Conservation (phyloP, 2,797 vertebrate species). For the Sebastes miniatus region DNA sequence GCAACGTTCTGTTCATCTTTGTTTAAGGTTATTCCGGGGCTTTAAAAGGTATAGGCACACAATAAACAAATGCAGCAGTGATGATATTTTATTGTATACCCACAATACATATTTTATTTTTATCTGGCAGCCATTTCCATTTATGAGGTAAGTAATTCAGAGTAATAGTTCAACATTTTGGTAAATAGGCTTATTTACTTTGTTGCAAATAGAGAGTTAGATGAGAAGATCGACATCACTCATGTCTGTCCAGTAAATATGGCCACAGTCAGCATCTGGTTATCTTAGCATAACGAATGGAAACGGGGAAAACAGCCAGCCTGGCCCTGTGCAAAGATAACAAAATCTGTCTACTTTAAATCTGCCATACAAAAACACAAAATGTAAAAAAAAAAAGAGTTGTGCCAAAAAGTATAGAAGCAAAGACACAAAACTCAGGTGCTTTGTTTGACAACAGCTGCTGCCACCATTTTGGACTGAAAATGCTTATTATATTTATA, state of each 20-base stretch:
- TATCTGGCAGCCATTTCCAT: background rate
- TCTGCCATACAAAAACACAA: background rate
- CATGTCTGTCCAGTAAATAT: background rate
- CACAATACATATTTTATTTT: background rate
- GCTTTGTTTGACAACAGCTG: too few relatives aligned
- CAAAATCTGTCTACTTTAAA: background rate
- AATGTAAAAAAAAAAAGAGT: too few relatives aligned
- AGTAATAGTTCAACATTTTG: background rate
- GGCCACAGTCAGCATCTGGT: background rate
- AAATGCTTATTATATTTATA: too few relatives aligned
- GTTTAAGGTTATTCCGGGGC: constrained; percentile 1
- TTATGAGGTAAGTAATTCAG: background rate
- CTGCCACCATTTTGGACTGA: too few relatives aligned
- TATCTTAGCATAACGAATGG: background rate
- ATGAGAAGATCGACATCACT: background rate
- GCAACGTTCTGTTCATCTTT: constrained; percentile 6
- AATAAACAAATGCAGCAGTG: background rate
- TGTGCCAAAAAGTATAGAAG: too few relatives aligned
- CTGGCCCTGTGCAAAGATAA: background rate
- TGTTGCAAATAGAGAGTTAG: background rate
- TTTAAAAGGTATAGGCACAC: background rate
- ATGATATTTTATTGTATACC: background rate
- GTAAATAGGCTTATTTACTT: background rate
- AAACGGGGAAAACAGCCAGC: background rate
- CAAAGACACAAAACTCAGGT: too few relatives aligned